These are phyloP conservation scores for Drosophila demipolita DNA, from an alignment of 2,888 invertebrate species.

Conservation along the genomic window DNA sequence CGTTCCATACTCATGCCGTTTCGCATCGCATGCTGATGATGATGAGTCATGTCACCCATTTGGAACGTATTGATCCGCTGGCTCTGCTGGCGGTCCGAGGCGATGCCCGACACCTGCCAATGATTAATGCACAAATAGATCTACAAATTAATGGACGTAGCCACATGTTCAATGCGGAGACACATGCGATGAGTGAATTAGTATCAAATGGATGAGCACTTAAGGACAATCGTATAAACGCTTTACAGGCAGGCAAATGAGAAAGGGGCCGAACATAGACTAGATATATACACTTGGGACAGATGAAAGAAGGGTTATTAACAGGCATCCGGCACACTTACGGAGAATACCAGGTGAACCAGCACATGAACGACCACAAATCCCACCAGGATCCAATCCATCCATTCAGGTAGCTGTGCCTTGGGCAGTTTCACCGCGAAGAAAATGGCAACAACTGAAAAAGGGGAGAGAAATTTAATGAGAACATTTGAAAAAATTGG, in stretches of 20 bases:
- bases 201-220: conserved; percentile 78
- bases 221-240: conserved; percentile 51
- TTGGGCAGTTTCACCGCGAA: conserved; percentile 94
- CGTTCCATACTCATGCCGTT: conserved; percentile 89
- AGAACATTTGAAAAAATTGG: background rate
- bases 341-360: conserved; percentile 94
- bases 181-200: conserved; percentile 70
- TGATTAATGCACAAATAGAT: conserved; percentile 84
- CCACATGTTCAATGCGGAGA: conserved; percentile 36
- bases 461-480: background rate
- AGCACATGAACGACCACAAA: conserved; percentile 96
- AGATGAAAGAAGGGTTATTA: conserved; percentile 34
- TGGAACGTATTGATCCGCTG: conserved; percentile 93
- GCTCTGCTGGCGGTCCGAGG: conserved; percentile 90
- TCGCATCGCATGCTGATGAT: conserved; percentile 85
- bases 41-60: conserved; percentile 90
- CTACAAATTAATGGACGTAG: conserved; percentile 78
- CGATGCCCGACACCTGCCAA: conserved; percentile 90
- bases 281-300: conserved; percentile 50
- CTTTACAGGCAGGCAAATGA: conserved; percentile 65
- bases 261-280: conserved; percentile 21
- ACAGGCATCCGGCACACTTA: conserved; percentile 83
- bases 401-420: conserved; percentile 94
- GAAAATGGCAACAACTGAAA: conserved; percentile 96
- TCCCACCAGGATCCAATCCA: conserved; percentile 94